Conservation (phyloP, 2,797 vertebrate species). For the Arctocebus calabarensis region DNA sequence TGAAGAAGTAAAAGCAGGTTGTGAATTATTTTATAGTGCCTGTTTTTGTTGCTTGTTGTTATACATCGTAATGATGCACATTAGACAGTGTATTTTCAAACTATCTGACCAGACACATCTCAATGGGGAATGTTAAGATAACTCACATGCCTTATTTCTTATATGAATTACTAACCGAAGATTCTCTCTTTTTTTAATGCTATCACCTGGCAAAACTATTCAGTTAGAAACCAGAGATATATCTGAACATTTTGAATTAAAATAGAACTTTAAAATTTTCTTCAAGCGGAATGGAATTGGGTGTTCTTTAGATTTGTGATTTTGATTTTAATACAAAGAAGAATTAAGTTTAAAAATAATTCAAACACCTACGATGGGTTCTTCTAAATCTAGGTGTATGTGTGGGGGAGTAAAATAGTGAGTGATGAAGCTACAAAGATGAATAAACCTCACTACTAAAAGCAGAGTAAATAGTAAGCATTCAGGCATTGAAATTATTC, state of each 20-base stretch:
- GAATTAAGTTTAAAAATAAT: slow-evolving; percentile 58
- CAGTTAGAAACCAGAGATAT: neutral
- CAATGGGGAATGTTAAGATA: neutral
- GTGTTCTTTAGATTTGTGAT: slow-evolving; percentile 2
- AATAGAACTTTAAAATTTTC: slow-evolving; percentile 15
- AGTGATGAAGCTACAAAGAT: neutral
- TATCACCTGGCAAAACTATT: neutral
- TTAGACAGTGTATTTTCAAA: neutral
- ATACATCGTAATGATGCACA: neutral
- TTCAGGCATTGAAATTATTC: neutral
- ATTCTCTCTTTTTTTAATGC: neutral
- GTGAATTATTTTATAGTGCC: neutral
- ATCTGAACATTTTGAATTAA: slow-evolving; percentile 50
- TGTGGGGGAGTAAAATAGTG: slow-evolving; percentile 22
- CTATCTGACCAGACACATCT: neutral
- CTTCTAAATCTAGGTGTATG: neutral
- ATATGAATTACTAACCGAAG: neutral
- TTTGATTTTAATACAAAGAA: slow-evolving; percentile 49
- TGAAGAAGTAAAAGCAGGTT: slow-evolving; percentile 25
- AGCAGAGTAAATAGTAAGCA: neutral
- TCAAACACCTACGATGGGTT: neutral
- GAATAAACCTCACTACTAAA: neutral
- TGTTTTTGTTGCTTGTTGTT: neutral
- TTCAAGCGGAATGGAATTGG: neutral
- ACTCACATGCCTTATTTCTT: neutral